A percentile compares a stretch with the other conserved stretches of the same genome.
phyloP scores from a whole-genome alignment of 2,113 vertebrate species.

The Entomyzon cyanotis region DNA sequence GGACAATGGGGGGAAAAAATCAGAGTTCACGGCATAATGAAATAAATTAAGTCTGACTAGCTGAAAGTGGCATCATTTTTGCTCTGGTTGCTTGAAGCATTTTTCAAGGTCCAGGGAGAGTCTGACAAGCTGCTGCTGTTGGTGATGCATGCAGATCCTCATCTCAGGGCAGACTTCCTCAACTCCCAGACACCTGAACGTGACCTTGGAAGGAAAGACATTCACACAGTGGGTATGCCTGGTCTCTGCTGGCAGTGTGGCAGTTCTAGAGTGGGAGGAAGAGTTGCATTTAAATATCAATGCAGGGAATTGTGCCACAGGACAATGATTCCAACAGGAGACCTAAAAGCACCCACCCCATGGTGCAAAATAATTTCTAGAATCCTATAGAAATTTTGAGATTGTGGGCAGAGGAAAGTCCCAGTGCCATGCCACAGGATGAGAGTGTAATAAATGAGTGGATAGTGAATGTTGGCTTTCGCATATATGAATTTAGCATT shows the following conservation, averaged over 20 bases:
- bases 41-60: slow-evolving; percentile 8
- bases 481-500: too few species aligned
- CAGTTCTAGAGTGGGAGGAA: neutral
- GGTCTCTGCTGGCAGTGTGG: neutral
- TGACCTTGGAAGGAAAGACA: neutral
- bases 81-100: neutral
- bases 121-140: neutral
- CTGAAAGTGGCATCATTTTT: slow-evolving; percentile 21
- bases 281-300: neutral
- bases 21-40: neutral
- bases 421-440: neutral
- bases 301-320: accelerated
- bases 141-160: neutral
- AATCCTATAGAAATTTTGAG: neutral
- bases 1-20: neutral
- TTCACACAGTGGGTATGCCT: neutral
- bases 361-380: neutral
- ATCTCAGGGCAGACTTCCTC: neutral
- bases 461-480: too few species aligned
- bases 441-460: neutral
- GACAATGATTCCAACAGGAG: neutral
- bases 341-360: neutral
- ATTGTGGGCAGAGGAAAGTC: neutral
- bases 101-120: neutral
- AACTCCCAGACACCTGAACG: neutral